Percentiles rank a stretch among this genome's conserved stretches.
phyloP scores from a whole-genome alignment of 2,113 vertebrate genomes.

The Blennius ocellaris region DNA sequence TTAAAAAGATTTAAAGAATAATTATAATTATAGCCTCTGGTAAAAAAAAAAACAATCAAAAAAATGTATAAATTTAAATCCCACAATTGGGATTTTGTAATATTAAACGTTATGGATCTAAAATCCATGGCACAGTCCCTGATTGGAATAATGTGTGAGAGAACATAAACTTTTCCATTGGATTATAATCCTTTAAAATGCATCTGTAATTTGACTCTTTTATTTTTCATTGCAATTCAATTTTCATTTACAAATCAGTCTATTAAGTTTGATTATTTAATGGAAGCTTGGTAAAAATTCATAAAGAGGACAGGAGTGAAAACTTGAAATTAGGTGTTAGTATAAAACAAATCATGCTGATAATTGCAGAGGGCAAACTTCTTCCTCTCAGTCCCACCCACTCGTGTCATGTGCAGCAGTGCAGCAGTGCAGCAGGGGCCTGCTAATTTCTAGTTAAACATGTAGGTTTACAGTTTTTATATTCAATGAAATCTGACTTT shows the following conservation, averaged over 20 bases:
- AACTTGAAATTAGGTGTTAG: constrained; percentile 18
- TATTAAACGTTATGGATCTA: too few relatives aligned
- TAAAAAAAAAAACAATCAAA: too few relatives aligned
- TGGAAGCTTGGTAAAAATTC: constrained; percentile 11
- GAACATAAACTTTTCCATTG: too few relatives aligned
- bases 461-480: constrained; percentile 11
- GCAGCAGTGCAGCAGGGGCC: constrained; percentile 13
- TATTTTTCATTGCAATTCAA: background rate
- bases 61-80: too few relatives aligned
- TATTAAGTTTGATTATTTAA: constrained; percentile 5
- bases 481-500: constrained; percentile 8
- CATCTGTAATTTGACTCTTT: background rate
- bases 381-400: constrained; percentile 16
- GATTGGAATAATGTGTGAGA: too few relatives aligned
- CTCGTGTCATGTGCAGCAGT: constrained; percentile 13
- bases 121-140: too few relatives aligned
- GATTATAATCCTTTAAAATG: too few relatives aligned
- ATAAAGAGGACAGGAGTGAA: constrained; percentile 4
- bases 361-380: constrained; percentile 21
- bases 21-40: too few relatives aligned
- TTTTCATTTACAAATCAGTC: constrained; percentile 10
- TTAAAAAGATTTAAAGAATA: too few relatives aligned
- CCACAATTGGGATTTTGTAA: too few relatives aligned
- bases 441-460: constrained; percentile 3
- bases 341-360: constrained; percentile 2